Conservation (phyloP, 2,888 invertebrate genomes). For the Ceriagrion tenellum region DNA sequence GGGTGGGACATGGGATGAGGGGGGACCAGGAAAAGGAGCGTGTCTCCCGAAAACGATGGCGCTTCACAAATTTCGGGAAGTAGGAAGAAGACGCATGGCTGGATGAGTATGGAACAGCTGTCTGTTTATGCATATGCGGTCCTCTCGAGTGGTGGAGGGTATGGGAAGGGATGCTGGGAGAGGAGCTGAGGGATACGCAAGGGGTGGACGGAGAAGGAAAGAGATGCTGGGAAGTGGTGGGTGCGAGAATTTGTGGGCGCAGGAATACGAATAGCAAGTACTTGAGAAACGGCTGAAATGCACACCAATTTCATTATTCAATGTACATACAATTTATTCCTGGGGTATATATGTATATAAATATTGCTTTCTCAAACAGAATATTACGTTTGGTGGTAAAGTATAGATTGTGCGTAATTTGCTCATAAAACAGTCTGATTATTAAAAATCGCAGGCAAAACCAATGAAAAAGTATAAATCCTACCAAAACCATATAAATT, state of each 20-base stretch:
- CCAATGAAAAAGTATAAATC: too few species aligned
- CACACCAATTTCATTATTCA: too few species aligned
- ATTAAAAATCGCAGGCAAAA: too few species aligned
- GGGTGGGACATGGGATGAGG: background rate
- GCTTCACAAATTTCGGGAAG: constrained; percentile 59
- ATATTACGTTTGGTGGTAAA: too few species aligned
- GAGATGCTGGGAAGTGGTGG: background rate
- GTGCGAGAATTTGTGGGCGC: background rate
- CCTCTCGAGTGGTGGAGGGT: background rate
- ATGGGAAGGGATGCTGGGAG: background rate
- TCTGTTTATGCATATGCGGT: constrained; percentile 60
- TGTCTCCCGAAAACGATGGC: constrained; percentile 33
- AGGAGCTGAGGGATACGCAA: background rate
- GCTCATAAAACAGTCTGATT: too few species aligned
- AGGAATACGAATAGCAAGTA: background rate
- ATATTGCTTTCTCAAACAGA: too few species aligned
- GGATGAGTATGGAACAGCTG: constrained; percentile 49
- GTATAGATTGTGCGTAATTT: too few species aligned
- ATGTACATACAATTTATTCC: too few species aligned
- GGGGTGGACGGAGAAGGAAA: background rate
- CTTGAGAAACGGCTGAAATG: background rate
- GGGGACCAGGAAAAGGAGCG: constrained; percentile 31
- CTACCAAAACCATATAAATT: too few species aligned
- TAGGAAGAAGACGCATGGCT: background rate
- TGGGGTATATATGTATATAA: too few species aligned